A percentile compares a stretch with the other conserved stretches of the same genome.
phyloP scores from a whole-genome alignment of 2,113 vertebrate species.

The Equus quagga region DNA sequence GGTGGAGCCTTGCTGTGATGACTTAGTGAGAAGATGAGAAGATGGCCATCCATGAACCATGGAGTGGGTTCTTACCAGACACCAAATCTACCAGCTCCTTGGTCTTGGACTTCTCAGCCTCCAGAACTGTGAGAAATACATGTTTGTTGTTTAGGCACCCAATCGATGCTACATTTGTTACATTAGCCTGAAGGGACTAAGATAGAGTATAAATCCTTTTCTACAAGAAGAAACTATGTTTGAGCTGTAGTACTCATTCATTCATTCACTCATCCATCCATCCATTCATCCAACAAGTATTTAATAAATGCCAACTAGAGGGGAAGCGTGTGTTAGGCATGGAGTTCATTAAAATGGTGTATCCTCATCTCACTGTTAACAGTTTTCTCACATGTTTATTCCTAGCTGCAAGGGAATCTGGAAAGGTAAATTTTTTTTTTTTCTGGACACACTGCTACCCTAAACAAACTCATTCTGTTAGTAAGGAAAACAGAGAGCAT shows the following conservation, averaged over 20 bases:
- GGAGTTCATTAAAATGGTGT: neutral
- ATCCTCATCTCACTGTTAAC: neutral
- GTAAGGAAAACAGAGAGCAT: neutral
- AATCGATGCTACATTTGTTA: neutral
- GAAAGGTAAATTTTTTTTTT: neutral
- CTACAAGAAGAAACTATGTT: neutral
- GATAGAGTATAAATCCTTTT: neutral
- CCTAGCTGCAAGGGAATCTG: neutral
- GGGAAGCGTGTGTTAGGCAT: neutral
- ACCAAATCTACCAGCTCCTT: neutral
- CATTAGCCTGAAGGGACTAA: neutral
- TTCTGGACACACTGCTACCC: no score
- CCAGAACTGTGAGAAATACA: neutral
- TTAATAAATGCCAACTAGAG: neutral
- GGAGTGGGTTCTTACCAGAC: neutral
- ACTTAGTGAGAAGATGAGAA: neutral
- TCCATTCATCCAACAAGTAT: neutral
- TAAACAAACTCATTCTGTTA: neutral
- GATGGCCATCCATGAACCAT: fast-evolving
- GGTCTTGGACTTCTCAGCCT: neutral
- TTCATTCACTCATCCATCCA: neutral
- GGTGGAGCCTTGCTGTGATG: neutral
- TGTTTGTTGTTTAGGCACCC: neutral
- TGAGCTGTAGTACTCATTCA: neutral
- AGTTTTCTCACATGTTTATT: neutral